A percentile compares a stretch with the other conserved stretches of the same genome.
These are phyloP conservation scores for Coendou prehensilis DNA, from an alignment of 2,797 vertebrate species.

Conservation along the genomic window DNA sequence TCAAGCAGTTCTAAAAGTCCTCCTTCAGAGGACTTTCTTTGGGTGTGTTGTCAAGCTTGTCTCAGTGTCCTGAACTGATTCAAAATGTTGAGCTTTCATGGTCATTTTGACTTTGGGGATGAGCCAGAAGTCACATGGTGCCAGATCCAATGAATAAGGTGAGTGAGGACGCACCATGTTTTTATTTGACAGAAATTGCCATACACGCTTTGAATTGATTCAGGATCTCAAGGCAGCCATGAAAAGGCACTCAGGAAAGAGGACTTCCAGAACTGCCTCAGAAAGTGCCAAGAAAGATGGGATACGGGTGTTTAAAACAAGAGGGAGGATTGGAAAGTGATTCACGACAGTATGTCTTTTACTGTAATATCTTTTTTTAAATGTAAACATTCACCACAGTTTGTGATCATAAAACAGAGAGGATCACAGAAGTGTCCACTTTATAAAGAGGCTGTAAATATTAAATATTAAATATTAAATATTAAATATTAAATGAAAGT, in stretches of 20 bases:
- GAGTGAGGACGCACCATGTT: neutral
- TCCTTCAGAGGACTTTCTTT: neutral
- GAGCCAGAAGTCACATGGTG: neutral
- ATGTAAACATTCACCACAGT: neutral
- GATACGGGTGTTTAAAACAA: neutral
- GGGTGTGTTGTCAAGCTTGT: neutral
- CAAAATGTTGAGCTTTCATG: neutral
- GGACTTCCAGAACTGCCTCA: neutral
- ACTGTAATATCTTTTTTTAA: neutral
- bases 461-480: too few species aligned
- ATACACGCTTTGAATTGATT: neutral
- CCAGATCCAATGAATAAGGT: neutral
- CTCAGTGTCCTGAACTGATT: neutral
- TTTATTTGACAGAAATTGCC: neutral
- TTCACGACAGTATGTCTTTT: neutral
- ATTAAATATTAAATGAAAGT: neutral
- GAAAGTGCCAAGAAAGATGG: neutral
- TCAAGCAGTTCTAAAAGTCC: neutral
- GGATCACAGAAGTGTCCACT: neutral
- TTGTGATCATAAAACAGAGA: neutral
- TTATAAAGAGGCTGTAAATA: neutral
- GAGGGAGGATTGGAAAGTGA: neutral
- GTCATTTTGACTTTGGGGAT: neutral
- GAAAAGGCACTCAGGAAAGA: neutral
- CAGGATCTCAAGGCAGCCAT: neutral